These are phyloP conservation scores for Rhipidura dahli DNA, from an alignment of 2,113 vertebrate genomes.

Conservation along the genomic window DNA sequence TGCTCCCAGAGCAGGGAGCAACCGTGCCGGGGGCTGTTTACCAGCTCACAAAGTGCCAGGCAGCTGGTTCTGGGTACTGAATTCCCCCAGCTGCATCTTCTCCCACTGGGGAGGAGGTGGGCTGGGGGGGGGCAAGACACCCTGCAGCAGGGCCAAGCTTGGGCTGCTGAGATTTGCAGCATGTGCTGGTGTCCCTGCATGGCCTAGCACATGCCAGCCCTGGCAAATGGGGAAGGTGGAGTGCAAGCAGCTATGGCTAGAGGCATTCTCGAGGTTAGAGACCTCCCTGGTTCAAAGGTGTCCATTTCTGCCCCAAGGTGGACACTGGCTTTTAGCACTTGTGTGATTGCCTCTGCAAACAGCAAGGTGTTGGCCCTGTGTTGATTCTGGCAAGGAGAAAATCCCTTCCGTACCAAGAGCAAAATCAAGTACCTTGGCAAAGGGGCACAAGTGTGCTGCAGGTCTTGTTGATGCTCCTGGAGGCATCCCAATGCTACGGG, in stretches of 20 bases:
- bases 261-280: neutral
- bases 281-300: neutral
- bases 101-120: fast-evolving
- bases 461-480: neutral
- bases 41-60: neutral
- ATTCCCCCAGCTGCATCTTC: neutral
- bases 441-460: neutral
- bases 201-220: neutral
- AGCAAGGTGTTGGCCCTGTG: fast-evolving
- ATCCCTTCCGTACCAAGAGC: neutral
- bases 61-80: neutral
- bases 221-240: neutral
- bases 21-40: neutral
- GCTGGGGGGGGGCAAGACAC: neutral
- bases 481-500: neutral
- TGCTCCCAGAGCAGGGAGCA: neutral
- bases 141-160: fast-evolving
- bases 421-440: neutral
- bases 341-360: neutral
- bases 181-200: fast-evolving
- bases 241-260: fast-evolving
- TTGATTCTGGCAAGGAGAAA: neutral
- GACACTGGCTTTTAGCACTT: fast-evolving
- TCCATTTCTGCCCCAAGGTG: neutral
- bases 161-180: fast-evolving